These are phyloP conservation scores for Abscondita cerata DNA, from an alignment of 2,888 invertebrate genomes.

Conservation along the genomic window DNA sequence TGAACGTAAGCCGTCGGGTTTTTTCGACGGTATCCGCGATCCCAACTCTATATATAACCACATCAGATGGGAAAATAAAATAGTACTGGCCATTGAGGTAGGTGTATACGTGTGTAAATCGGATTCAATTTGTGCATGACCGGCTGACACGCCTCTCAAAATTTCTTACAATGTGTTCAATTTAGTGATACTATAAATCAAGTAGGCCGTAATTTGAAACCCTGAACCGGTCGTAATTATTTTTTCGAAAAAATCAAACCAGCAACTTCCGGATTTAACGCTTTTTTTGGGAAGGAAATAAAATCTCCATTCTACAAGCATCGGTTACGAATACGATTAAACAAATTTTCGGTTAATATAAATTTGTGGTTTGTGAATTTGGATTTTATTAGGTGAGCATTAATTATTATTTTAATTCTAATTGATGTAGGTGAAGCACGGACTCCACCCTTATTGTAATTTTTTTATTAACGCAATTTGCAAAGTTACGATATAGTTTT, in stretches of 20 bases:
- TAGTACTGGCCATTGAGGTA: conserved; percentile 17
- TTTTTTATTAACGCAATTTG: too few species aligned
- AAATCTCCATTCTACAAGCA: neutral
- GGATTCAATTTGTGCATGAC: conserved; percentile 15
- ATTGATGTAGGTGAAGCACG: conserved; percentile 2
- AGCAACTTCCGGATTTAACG: conserved; percentile 10
- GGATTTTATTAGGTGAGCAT: conserved; percentile 8
- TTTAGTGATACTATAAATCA: conserved; percentile 34
- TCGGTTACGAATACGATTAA: too few species aligned
- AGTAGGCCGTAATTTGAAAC: conserved; percentile 19
- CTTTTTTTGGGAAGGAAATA: conserved; percentile 1
- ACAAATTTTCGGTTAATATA: neutral
- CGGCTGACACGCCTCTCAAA: conserved; percentile 36
- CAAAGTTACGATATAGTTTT: too few species aligned
- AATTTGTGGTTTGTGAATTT: neutral
- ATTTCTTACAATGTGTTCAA: conserved; percentile 35
- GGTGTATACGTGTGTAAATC: neutral
- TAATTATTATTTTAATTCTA: conserved; percentile 2
- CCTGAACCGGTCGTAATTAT: conserved; percentile 3
- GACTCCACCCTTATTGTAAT: too few species aligned
- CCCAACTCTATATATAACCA: conserved; percentile 35
- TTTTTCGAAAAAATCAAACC: conserved; percentile 8
- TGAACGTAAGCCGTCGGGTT: conserved; percentile 16
- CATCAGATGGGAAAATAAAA: conserved; percentile 1
- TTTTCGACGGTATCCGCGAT: conserved; percentile 4